Conservation (phyloP, 2,888 invertebrate species). For the Sminthurides aquaticus region DNA sequence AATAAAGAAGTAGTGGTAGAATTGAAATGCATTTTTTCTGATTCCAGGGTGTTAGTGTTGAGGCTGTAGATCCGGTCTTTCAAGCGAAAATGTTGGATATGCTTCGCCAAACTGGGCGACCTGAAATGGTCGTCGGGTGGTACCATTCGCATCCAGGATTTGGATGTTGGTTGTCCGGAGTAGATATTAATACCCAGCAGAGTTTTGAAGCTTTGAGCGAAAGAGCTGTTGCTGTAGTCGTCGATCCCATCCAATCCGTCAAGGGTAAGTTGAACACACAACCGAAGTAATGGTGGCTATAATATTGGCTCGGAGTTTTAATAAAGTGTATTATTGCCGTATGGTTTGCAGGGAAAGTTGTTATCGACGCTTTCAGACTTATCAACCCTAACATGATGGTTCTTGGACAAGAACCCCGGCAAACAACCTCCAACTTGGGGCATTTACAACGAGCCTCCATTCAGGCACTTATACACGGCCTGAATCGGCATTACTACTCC, state of each 20-base stretch:
- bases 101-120: conserved; percentile 95
- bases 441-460: conserved; percentile 98
- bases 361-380: conserved; percentile 98
- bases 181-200: conserved; percentile 99
- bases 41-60: conserved; percentile 84
- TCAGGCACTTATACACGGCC: conserved; percentile 92
- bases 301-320: no score
- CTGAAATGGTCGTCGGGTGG: conserved; percentile 98
- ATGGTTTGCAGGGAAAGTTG: conserved; percentile 64
- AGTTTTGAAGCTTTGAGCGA: conserved; percentile 98
- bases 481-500: conserved; percentile 98
- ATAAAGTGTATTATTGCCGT: no score
- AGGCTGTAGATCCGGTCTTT: conserved; percentile 99
- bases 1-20: not conserved
- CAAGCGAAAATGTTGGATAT: conserved; percentile 98
- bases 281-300: no score
- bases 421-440: conserved; percentile 97
- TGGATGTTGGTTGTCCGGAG: conserved; percentile 98
- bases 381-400: conserved; percentile 99
- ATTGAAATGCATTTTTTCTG: conserved; percentile 1
- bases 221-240: conserved; percentile 96
- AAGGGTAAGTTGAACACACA: conserved; percentile 60
- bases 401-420: conserved; percentile 93
- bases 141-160: conserved; percentile 99
- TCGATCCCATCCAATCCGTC: conserved; percentile 98